phyloP scores from a whole-genome alignment of 2,888 invertebrate genomes.

The Megalurothrips usitatus region DNA sequence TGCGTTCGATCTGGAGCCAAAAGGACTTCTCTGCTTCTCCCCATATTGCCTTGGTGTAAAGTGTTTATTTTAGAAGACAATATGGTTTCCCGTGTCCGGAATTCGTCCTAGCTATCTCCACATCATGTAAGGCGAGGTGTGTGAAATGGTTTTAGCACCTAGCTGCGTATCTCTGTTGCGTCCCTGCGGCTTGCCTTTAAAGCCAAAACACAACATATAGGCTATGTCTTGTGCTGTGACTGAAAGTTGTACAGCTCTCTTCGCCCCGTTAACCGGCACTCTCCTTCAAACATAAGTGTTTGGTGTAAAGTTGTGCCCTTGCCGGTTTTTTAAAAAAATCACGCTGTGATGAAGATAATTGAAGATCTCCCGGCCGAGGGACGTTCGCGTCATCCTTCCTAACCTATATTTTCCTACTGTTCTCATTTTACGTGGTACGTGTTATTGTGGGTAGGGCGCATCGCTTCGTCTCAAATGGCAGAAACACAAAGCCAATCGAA shows the following conservation, averaged over 20 bases:
- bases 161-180: neutral
- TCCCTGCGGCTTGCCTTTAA: neutral
- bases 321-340: neutral
- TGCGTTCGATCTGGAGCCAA: neutral
- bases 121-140: conserved; percentile 13
- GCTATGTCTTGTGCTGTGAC: neutral
- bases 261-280: neutral
- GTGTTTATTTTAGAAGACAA: conserved; percentile 14
- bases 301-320: neutral
- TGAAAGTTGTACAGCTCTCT: neutral
- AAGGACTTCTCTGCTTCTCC: neutral
- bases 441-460: neutral
- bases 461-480: too few species aligned
- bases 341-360: neutral
- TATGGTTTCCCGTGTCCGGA: neutral
- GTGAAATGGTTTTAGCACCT: neutral
- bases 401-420: neutral
- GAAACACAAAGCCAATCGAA: too few species aligned
- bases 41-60: conserved; percentile 13
- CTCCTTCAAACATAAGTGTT: neutral
- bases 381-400: neutral
- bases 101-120: neutral
- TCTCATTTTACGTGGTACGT: neutral
- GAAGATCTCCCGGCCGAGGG: too few species aligned
- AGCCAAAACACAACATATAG: conserved; percentile 4